A percentile compares a stretch with the other conserved stretches of the same genome.
Conservation (phyloP, 1,140 invertebrate species). For the Pseudomyrmex dendroicus region DNA sequence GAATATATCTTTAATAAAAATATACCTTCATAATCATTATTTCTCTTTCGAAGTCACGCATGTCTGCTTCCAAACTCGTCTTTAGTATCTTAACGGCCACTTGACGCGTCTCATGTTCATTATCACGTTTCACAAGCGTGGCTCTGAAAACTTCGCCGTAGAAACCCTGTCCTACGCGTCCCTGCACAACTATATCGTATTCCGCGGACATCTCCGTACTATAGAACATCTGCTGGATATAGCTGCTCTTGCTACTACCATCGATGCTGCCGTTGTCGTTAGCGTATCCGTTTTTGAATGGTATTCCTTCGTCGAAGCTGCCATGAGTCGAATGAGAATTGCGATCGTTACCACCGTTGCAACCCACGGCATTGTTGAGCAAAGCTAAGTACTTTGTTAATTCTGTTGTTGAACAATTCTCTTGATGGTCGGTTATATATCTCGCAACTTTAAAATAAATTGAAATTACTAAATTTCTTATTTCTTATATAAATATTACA, state of each 20-base stretch:
- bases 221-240: constrained; percentile 80
- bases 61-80: constrained; percentile 81
- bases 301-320: not conserved
- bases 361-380: too few species aligned
- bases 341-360: too few species aligned
- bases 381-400: not conserved
- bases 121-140: constrained; percentile 85
- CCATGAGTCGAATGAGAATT: too few species aligned
- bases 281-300: not conserved
- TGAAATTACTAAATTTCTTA: not conserved
- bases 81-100: constrained; percentile 92
- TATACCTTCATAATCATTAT: constrained; percentile 91
- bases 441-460: not conserved
- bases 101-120: constrained; percentile 83
- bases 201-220: constrained; percentile 85
- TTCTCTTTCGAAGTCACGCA: constrained; percentile 89
- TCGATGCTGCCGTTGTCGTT: constrained; percentile 28
- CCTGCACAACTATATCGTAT: constrained; percentile 87
- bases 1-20: not conserved
- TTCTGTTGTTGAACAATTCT: not conserved
- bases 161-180: constrained; percentile 88
- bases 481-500: not conserved
- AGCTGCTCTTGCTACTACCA: constrained; percentile 60
- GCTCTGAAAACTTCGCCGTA: constrained; percentile 91
- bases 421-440: not conserved